Conservation (phyloP, 64 coral and sea anemone genomes). For the Stylophora pistillata region DNA sequence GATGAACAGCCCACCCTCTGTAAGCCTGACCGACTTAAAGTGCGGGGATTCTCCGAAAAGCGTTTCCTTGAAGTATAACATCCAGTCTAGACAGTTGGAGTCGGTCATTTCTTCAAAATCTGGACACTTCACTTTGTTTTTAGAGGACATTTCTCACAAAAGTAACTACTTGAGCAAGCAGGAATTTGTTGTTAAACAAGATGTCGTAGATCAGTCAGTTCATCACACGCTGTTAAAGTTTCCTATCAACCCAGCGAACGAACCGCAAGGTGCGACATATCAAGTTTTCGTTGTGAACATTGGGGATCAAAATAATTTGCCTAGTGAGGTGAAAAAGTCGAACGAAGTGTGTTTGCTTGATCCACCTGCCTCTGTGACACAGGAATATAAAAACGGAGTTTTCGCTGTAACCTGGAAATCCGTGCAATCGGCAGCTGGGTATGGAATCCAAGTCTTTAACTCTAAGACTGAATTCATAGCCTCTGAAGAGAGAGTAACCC, state of each 20-base stretch:
- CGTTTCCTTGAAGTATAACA: background rate
- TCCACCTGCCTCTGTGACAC: constrained; percentile 3
- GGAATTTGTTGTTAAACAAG: background rate
- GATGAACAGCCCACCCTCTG: constrained; percentile 12
- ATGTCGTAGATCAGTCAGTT: background rate
- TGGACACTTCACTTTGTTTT: background rate
- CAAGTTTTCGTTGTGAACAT: background rate
- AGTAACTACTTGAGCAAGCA: background rate
- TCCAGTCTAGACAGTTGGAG: background rate
- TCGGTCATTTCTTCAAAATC: background rate
- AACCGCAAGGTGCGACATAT: background rate
- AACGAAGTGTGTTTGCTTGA: background rate
- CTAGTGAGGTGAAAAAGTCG: background rate
- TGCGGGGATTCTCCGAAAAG: background rate
- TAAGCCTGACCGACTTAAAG: background rate
- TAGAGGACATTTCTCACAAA: background rate
- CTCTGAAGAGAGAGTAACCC: background rate
- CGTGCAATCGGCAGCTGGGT: constrained; percentile 4
- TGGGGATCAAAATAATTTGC: constrained; percentile 3
- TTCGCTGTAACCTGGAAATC: constrained; percentile 5
- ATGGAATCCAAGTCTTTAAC: constrained; percentile 3
- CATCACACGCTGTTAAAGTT: background rate
- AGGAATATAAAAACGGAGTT: constrained; percentile 9
- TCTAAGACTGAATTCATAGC: constrained; percentile 6
- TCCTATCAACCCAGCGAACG: background rate